Percentiles rank a stretch among this genome's conserved stretches.
These are phyloP conservation scores for Menidia beryllina DNA, from an alignment of 2,113 vertebrate genomes.

Conservation along the genomic window DNA sequence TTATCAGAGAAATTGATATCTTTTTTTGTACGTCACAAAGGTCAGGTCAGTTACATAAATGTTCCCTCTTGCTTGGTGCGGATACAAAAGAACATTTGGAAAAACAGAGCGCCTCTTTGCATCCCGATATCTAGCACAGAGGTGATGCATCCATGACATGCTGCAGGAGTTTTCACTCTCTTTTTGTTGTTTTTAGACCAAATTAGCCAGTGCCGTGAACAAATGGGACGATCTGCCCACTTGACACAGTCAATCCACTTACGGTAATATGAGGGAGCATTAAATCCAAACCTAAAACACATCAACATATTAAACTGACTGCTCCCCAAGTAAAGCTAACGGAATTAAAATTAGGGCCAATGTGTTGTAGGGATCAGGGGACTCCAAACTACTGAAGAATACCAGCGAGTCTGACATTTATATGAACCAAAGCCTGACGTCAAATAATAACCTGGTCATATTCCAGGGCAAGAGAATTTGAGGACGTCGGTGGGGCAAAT, in stretches of 20 bases:
- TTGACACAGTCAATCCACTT: not conserved
- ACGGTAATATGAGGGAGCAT: not conserved
- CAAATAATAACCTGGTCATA: too few relatives aligned
- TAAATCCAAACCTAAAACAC: too few relatives aligned
- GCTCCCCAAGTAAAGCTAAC: too few relatives aligned
- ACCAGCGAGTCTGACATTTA: too few relatives aligned
- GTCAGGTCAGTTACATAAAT: conserved; percentile 22
- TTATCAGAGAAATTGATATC: not conserved
- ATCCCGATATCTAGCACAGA: conserved; percentile 1
- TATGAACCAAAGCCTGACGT: too few relatives aligned
- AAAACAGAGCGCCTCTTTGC: not conserved
- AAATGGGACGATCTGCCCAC: not conserved
- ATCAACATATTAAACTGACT: too few relatives aligned
- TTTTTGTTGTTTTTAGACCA: not conserved
- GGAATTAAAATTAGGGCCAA: too few relatives aligned
- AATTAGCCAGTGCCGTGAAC: not conserved
- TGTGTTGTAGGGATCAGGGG: too few relatives aligned
- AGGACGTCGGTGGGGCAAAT: too few relatives aligned
- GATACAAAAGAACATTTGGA: not conserved
- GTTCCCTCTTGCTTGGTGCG: not conserved
- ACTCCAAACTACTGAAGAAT: too few relatives aligned
- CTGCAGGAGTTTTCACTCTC: not conserved
- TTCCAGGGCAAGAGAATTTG: too few relatives aligned
- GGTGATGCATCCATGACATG: not conserved
- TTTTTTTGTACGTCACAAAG: not conserved